These are phyloP conservation scores for Gymnogyps californianus DNA, from an alignment of 2,113 vertebrate species.

Conservation along the genomic window DNA sequence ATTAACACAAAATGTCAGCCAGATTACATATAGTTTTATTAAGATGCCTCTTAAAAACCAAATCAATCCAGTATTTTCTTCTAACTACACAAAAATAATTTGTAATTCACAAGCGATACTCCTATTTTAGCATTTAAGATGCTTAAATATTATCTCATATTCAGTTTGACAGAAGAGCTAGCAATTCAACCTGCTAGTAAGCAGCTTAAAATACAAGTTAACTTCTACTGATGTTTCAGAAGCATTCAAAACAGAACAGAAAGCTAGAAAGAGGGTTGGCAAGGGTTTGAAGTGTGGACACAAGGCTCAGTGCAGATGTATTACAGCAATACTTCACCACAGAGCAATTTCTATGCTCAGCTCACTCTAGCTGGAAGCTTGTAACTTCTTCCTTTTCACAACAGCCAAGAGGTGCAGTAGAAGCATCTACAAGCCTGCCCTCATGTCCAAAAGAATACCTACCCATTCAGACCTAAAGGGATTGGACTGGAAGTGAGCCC, in stretches of 20 bases:
- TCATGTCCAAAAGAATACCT: not conserved
- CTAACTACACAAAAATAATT: not conserved
- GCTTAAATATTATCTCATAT: not conserved
- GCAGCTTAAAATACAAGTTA: not conserved
- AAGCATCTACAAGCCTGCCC: not conserved
- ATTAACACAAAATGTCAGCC: not conserved
- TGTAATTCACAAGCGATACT: not conserved
- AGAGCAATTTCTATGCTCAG: not conserved
- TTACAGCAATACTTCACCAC: not conserved
- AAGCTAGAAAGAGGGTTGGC: not conserved
- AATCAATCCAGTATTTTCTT: not conserved
- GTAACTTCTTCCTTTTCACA: not conserved
- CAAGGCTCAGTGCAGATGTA: not conserved
- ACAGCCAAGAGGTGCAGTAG: not conserved
- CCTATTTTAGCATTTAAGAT: not conserved
- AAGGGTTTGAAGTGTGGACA: not conserved
- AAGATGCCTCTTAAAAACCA: not conserved
- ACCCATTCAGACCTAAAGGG: not conserved
- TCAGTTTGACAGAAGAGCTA: not conserved
- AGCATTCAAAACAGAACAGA: not conserved
- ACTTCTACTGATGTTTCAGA: not conserved
- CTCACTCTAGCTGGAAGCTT: not conserved
- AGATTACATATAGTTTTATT: not conserved
- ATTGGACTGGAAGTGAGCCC: not conserved
- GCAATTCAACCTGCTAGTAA: not conserved